Evolutionary conservation across 2,797 vertebrate genomes (phyloP).

Genomic region (Alosa sapidissima): DNA sequence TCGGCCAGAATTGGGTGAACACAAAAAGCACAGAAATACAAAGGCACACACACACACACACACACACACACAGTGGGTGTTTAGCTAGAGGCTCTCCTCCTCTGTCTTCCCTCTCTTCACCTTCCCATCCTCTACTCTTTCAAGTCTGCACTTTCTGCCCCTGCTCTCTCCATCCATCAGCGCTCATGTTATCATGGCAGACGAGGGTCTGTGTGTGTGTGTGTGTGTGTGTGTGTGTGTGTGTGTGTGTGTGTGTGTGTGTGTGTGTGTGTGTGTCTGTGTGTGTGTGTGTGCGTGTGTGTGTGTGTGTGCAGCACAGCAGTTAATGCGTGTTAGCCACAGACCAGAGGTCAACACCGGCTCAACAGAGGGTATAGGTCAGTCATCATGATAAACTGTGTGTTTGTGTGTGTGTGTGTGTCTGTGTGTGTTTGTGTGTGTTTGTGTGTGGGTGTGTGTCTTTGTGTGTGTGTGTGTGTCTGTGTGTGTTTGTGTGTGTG

Average conservation of each 20-base stretch:
- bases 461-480: no score
- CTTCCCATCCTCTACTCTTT: neutral
- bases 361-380: neutral
- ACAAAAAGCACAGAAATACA: neutral
- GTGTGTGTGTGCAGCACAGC: neutral
- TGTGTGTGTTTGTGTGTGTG: no score
- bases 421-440: no score
- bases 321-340: neutral
- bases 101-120: neutral
- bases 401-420: neutral
- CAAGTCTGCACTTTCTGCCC: slow-evolving; percentile 15
- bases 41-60: neutral
- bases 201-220: neutral
- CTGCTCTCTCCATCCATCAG: neutral
- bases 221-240: neutral
- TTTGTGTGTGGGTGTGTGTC: no score
- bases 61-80: neutral
- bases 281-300: neutral
- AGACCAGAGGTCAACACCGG: neutral
- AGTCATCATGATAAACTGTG: neutral
- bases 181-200: neutral
- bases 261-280: neutral
- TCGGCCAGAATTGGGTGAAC: neutral
- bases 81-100: neutral
- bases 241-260: neutral